Percentiles rank a stretch among this genome's conserved stretches.
Conservation (phyloP, 2,888 invertebrate species). For the Anthophora plumipes region DNA sequence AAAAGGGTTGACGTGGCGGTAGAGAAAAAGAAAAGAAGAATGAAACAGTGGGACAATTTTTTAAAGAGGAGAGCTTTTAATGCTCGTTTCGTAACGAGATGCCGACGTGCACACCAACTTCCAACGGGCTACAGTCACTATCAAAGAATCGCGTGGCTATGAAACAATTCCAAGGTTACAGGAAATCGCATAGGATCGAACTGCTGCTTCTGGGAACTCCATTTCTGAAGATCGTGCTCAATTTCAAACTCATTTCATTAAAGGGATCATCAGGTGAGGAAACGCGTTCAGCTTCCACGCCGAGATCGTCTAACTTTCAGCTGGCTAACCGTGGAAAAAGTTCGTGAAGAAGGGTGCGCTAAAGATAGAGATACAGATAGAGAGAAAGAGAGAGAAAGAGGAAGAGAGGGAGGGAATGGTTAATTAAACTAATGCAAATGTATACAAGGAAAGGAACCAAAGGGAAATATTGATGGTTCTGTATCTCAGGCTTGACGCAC, state of each 20-base stretch:
- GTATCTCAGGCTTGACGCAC: conserved; percentile 37
- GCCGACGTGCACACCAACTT: too few species aligned
- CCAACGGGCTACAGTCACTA: background rate
- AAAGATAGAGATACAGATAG: too few species aligned
- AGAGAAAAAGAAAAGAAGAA: conserved; percentile 1
- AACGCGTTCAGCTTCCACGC: conserved; percentile 41
- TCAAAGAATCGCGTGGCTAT: background rate
- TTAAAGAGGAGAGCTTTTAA: conserved; percentile 23
- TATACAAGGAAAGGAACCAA: conserved; percentile 51
- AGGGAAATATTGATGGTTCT: conserved; percentile 58
- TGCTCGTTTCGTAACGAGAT: conserved; percentile 5
- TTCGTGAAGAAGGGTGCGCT: conserved; percentile 25
- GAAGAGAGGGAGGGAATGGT: conserved; percentile 32
- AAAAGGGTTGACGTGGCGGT: background rate
- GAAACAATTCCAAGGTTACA: conserved; percentile 13
- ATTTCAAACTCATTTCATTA: conserved; percentile 70
- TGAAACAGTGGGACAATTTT: conserved; percentile 3
- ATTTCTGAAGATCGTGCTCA: conserved; percentile 44
- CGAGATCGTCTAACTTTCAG: conserved; percentile 49
- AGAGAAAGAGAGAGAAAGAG: too few species aligned
- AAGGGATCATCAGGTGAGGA: conserved; percentile 57
- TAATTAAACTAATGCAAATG: conserved; percentile 69
- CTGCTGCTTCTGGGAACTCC: background rate
- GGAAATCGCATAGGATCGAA: too few species aligned
- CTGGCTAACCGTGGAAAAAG: conserved; percentile 45